A percentile compares a stretch with the other conserved stretches of the same genome.
Conservation (phyloP, 2,797 vertebrate genomes). For the Gymnothorax javanicus region DNA sequence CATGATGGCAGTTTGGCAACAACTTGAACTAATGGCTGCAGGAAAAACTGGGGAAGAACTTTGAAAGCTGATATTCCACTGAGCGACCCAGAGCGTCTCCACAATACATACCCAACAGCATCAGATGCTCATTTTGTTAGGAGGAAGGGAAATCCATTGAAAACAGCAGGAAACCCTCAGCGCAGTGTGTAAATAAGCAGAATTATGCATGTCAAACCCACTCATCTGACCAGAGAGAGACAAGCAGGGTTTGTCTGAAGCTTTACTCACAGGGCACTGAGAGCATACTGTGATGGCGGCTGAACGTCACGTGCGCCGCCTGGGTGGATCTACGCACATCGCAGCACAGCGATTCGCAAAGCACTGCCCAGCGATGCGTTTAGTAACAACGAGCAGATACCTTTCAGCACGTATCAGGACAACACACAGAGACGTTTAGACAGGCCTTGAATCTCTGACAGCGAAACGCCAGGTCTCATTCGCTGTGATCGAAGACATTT, state of each 20-base stretch:
- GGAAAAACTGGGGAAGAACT: background rate
- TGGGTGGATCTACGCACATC: background rate
- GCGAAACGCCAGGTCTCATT: background rate
- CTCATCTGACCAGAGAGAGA: conserved; percentile 44
- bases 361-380: conserved; percentile 46
- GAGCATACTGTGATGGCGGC: conserved; percentile 44
- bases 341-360: conserved; percentile 32
- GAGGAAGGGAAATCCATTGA: conserved; percentile 11
- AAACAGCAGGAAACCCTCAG: conserved; percentile 32
- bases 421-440: conserved; percentile 9
- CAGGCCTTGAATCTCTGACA: background rate
- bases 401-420: conserved; percentile 3
- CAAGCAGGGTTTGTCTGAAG: conserved; percentile 60
- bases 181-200: conserved; percentile 19
- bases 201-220: conserved; percentile 52
- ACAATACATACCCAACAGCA: background rate
- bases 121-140: background rate
- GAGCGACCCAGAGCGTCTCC: background rate
- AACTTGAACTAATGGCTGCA: background rate
- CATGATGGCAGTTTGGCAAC: background rate
- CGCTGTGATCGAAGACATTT: background rate
- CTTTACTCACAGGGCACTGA: conserved; percentile 42
- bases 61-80: background rate
- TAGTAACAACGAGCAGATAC: conserved; percentile 44
- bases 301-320: conserved; percentile 49